These are phyloP conservation scores for Meganola albula DNA, from an alignment of 2,888 invertebrate species.

Conservation along the genomic window DNA sequence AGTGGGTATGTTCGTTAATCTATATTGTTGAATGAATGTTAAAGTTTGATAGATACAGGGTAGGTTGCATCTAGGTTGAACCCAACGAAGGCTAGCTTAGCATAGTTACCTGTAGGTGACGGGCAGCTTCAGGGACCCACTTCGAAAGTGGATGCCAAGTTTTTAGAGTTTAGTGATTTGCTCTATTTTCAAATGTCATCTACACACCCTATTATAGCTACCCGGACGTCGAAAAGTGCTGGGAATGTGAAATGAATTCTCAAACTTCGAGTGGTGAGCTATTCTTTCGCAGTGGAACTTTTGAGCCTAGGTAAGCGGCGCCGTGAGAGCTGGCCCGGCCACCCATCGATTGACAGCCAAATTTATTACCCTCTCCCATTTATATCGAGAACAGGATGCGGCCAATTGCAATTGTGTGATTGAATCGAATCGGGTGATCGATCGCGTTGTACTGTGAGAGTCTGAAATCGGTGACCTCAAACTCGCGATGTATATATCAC, in stretches of 20 bases:
- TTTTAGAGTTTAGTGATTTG: conserved; percentile 1
- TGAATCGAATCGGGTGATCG: conserved; percentile 29
- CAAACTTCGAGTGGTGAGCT: conserved; percentile 10
- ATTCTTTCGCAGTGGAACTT: conserved; percentile 12
- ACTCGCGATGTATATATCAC: conserved; percentile 6
- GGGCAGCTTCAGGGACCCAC: conserved; percentile 12
- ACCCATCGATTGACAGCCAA: conserved; percentile 9
- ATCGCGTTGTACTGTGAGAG: conserved; percentile 21
- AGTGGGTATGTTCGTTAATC: conserved; percentile 26
- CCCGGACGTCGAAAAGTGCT: conserved; percentile 3
- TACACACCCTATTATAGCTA: conserved; percentile 5
- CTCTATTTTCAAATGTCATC: conserved; percentile 3
- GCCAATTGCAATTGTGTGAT: conserved; percentile 33
- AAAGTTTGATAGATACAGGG: conserved; percentile 57
- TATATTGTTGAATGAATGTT: conserved; percentile 44
- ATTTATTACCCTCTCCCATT: conserved; percentile 25
- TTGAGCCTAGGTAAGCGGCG: conserved; percentile 8
- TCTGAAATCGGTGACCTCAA: conserved; percentile 13
- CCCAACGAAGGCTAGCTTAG: conserved; percentile 52
- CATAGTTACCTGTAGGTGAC: conserved; percentile 28
- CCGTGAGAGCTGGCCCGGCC: not conserved
- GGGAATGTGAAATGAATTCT: conserved; percentile 10
- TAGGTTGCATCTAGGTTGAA: conserved; percentile 59
- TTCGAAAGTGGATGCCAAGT: conserved; percentile 7
- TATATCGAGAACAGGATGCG: conserved; percentile 24